A percentile compares a stretch with the other conserved stretches of the same genome.
phyloP scores from a whole-genome alignment of 2,888 invertebrate genomes.

The Xylota segnis region DNA sequence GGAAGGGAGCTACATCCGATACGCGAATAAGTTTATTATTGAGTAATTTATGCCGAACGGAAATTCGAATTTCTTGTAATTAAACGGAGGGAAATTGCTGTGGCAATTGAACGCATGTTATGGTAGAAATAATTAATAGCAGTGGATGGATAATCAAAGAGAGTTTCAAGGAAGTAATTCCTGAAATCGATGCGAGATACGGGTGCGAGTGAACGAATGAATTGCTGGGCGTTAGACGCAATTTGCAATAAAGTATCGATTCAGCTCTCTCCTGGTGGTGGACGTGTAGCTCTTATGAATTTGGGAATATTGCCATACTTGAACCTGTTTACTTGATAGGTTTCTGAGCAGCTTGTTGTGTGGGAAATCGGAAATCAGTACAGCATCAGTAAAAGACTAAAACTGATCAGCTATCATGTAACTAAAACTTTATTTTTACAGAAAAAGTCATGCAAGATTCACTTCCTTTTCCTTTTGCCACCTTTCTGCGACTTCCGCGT shows the following conservation, averaged over 20 bases:
- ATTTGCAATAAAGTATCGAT: background rate
- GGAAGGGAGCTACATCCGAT: slow-evolving; percentile 48
- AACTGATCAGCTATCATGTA: background rate
- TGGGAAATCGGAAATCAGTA: background rate
- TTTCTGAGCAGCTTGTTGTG: too few species aligned
- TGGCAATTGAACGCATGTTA: background rate
- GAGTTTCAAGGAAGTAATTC: background rate
- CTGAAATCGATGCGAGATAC: background rate
- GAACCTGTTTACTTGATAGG: too few species aligned
- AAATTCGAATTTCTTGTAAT: slow-evolving; percentile 61
- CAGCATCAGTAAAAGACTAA: too few species aligned
- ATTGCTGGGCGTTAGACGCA: background rate
- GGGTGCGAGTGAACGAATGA: background rate
- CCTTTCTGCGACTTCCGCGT: slow-evolving; percentile 81
- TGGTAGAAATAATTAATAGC: background rate
- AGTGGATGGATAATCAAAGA: background rate
- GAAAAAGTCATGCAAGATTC: background rate
- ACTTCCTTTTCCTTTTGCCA: slow-evolving; percentile 52
- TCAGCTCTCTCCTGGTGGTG: too few species aligned
- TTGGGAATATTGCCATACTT: too few species aligned
- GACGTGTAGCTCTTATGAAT: too few species aligned
- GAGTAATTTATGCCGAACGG: slow-evolving; percentile 47
- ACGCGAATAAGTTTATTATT: slow-evolving; percentile 36
- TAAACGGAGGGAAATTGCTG: slow-evolving; percentile 36
- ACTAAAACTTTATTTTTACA: slow-evolving; percentile 46